A percentile compares a stretch with the other conserved stretches of the same genome.
phyloP scores from a whole-genome alignment of 2,113 vertebrate genomes.

The Microtus pennsylvanicus region DNA sequence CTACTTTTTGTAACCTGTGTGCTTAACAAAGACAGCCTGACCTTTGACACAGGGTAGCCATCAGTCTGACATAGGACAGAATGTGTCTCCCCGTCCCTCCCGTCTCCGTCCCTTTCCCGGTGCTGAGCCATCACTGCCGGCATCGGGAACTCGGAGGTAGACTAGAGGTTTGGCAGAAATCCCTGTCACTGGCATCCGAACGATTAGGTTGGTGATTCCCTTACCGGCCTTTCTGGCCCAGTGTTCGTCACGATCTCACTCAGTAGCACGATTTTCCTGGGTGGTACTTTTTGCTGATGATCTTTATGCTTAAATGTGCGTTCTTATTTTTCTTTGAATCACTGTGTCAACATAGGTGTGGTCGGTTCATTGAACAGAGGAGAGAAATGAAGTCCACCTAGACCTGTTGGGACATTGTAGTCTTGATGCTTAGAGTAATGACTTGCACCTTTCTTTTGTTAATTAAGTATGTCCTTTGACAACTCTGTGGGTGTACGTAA shows the following conservation, averaged over 20 bases:
- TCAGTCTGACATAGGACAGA: neutral
- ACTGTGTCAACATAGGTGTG: slow-evolving; percentile 74
- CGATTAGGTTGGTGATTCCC: slow-evolving; percentile 15
- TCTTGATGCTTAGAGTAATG: slow-evolving; percentile 50
- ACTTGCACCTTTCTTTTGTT: slow-evolving; percentile 64
- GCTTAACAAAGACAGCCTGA: neutral
- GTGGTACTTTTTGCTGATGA: slow-evolving; percentile 73
- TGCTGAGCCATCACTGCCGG: neutral
- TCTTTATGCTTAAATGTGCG: slow-evolving; percentile 60
- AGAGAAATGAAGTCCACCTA: slow-evolving; percentile 43
- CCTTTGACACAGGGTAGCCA: slow-evolving; percentile 3
- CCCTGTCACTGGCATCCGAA: neutral
- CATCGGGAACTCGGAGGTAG: neutral
- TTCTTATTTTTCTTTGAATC: slow-evolving; percentile 72
- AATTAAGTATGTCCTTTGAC: neutral
- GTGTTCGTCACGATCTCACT: neutral
- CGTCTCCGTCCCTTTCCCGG: neutral
- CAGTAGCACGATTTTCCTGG: slow-evolving; percentile 60
- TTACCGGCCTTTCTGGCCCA: neutral
- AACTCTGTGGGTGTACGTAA: neutral
- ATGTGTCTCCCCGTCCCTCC: neutral
- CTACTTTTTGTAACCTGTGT: neutral
- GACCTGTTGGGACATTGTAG: slow-evolving; percentile 54
- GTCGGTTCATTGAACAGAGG: slow-evolving; percentile 48
- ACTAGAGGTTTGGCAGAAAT: neutral